Evolutionary conservation across 1,140 invertebrate species (phyloP), one percentile per base, ranked within the genome.

Genomic region (Idris sp.): DNA sequence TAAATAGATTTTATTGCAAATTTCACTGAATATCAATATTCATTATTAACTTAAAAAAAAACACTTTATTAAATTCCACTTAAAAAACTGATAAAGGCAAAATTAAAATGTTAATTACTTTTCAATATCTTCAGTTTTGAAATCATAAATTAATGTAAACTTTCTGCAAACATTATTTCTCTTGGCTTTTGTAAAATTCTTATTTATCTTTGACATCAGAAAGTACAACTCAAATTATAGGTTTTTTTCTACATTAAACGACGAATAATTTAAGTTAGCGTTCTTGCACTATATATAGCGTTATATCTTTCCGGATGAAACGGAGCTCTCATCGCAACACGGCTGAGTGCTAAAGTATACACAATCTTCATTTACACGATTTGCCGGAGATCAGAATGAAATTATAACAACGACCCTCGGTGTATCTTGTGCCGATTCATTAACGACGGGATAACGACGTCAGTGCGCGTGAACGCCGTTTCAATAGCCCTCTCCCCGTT

Each of bases 381-480:
- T 22, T 38, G 11, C 11, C 31, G 40, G 30, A 73, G 59, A 73
- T 59, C 59, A 51, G 53, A 65, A 65, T 65, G 59, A 73, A 73
- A 73, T 73, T 73, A 73, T 73, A 61, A 73, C 69, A 22, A 54
- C 59, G 54, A 73, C 69, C 61, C 53, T 73, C 33, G 7, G 68
- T 72, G 68, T 72, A 72, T 64, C 51, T 72, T 62, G 58, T 38
- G 69, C 46, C 59, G 59, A 73, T 73, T 65, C 69, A 73, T 73
- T 73, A 65, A 73, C 59, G 53, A 41, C 59, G 53, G 7, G 31
- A 40, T 72, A 71, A 71, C 56, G 41, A 54, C 67, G 15, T 61
- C 40, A 53, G 64, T 68, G 33, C 54, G 54, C 54, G 58, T 22
- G 35, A 62, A 19, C 35, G 58, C 68, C 13, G 30, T 49, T 30